Base-by-base conservation (phyloP, 2,113 vertebrate species). In the Nerophis ophidion region DNA sequence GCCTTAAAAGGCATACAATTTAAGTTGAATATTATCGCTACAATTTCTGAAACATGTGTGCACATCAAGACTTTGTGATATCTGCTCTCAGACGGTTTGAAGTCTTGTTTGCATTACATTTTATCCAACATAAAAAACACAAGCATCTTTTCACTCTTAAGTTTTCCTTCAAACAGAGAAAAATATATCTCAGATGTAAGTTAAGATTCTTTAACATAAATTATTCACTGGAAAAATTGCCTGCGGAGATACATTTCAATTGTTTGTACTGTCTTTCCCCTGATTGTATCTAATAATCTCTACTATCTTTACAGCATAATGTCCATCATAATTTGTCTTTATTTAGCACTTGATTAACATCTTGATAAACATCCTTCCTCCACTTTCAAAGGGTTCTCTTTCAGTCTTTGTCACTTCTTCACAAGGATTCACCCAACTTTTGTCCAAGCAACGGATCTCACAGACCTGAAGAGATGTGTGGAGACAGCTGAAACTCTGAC, bases 221-320 rank as follows among this genome's bases (percentile, higher is more conserved):
- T 6, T 1, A 57, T 35, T 55, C 33, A 33, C 57, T 56, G 35
- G n/a, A 49, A 16, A 68, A 68, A 48, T 4, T 35, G 66, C 59
- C 7, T 1, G 49, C 55, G 2, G 2, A 26, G 2, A 26, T 19
- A 65, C 54, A 60, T 8, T 63, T 65, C 71, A 48, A 38, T 6
- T 38, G 40, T 44, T 44, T 44, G 40, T 44, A 5, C 17, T 44
- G 64, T 59, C 57, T 9, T 8, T 44, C 35, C 36, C 44, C 48
- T 63, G 64, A 74, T 80, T 70, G 61, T 15, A n/a, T 65, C 52
- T 65, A 62, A 69, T 78, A 64, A 63, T 72, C 60, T 66, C 60
- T 63, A 50, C 42, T 49, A 60, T 76, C 66, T 64, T 36, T 7
- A 58, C 70, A n/a, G 1, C 5, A 57, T 71, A 4, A 68, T 53